Percentiles rank a stretch among this genome's conserved stretches.
These are phyloP conservation scores for Meles meles DNA, from an alignment of 2,113 vertebrate species.

Conservation along the genomic window DNA sequence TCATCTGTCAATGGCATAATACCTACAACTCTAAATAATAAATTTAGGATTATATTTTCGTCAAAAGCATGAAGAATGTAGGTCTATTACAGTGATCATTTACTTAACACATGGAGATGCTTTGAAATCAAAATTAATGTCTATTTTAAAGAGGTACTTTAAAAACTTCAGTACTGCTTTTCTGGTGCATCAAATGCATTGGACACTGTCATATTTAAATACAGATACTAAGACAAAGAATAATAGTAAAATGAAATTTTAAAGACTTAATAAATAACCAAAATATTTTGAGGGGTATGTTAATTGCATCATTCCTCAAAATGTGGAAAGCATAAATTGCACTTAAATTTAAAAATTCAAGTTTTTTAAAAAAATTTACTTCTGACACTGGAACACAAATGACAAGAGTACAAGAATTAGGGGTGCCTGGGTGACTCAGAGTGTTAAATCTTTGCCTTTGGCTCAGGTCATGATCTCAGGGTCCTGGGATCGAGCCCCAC, in stretches of 20 bases:
- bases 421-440: no score
- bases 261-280: background rate
- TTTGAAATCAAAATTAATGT: background rate
- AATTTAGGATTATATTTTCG: background rate
- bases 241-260: background rate
- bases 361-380: background rate
- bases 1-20: background rate
- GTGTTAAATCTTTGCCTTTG: no score
- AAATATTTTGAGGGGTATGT: background rate
- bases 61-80: background rate
- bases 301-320: background rate
- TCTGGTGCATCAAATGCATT: background rate
- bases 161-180: background rate
- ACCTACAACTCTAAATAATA: background rate
- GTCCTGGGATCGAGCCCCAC: no score
- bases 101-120: background rate
- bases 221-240: background rate
- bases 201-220: background rate
- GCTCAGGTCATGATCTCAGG: no score
- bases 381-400: background rate
- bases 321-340: background rate
- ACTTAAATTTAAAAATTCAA: background rate
- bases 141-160: background rate
- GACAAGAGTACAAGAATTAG: background rate
- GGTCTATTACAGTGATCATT: background rate